Evolutionary conservation across 2,113 vertebrate genomes (phyloP).

Genomic region (Mirza zaza): DNA sequence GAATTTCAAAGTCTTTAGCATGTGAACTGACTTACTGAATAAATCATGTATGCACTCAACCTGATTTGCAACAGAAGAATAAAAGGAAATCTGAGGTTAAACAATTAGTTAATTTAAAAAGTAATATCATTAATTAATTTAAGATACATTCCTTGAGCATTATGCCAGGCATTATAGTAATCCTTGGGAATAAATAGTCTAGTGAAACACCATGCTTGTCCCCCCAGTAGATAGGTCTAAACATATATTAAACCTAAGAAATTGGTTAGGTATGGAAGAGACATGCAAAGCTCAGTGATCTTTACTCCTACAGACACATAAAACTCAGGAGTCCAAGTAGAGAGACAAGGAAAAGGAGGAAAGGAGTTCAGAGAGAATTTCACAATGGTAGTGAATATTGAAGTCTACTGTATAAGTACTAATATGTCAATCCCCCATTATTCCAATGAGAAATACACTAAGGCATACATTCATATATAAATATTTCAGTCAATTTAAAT

Average conservation of each 20-base stretch:
- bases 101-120: background rate
- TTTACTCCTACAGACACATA: background rate
- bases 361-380: background rate
- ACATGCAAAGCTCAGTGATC: background rate
- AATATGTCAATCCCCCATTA: background rate
- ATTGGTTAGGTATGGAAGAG: slow-evolving; percentile 3
- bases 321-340: background rate
- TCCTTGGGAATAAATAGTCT: background rate
- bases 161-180: background rate
- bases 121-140: background rate
- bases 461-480: background rate
- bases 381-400: background rate
- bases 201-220: background rate
- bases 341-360: background rate
- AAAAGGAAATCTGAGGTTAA: background rate
- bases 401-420: background rate
- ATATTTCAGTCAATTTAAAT: slow-evolving; percentile 34
- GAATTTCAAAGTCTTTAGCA: slow-evolving; percentile 29
- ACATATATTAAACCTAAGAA: background rate
- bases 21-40: background rate
- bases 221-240: background rate
- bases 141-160: background rate
- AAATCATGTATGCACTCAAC: background rate
- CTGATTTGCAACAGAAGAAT: slow-evolving; percentile 29
- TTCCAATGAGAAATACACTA: background rate